Evolutionary conservation across 2,113 vertebrate genomes (phyloP).

Genomic region (Podarcis muralis): DNA sequence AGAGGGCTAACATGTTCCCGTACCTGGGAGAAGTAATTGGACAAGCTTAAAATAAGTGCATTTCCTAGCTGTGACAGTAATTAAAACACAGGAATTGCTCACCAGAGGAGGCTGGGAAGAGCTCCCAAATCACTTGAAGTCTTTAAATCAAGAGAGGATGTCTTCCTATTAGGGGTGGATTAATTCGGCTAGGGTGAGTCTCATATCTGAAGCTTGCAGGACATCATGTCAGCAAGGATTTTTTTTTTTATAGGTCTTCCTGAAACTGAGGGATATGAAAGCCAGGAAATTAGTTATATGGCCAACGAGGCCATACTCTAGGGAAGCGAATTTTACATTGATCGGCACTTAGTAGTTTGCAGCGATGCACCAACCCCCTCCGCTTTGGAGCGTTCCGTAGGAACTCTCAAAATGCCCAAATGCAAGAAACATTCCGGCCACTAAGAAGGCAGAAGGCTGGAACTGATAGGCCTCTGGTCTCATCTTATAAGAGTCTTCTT

Average conservation of each 20-base stretch:
- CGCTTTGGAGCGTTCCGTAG: neutral
- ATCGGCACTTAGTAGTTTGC: neutral
- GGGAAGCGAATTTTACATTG: neutral
- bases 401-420: neutral
- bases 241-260: neutral
- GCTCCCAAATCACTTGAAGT: neutral
- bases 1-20: conserved; percentile 16
- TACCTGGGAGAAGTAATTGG: conserved; percentile 23
- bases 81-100: conserved; percentile 22
- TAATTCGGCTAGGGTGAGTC: neutral
- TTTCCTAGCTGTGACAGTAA: conserved; percentile 27
- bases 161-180: neutral
- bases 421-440: too few relatives aligned
- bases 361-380: neutral
- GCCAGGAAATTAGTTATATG: neutral
- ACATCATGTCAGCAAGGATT: neutral
- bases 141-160: conserved; percentile 14
- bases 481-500: too few relatives aligned
- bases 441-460: too few relatives aligned
- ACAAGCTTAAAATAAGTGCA: conserved; percentile 28
- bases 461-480: too few relatives aligned
- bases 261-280: neutral
- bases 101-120: neutral
- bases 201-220: neutral
- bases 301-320: neutral